These are phyloP conservation scores for Mimumesa dahlbomi DNA, from an alignment of 2,888 invertebrate species.

Conservation along the genomic window DNA sequence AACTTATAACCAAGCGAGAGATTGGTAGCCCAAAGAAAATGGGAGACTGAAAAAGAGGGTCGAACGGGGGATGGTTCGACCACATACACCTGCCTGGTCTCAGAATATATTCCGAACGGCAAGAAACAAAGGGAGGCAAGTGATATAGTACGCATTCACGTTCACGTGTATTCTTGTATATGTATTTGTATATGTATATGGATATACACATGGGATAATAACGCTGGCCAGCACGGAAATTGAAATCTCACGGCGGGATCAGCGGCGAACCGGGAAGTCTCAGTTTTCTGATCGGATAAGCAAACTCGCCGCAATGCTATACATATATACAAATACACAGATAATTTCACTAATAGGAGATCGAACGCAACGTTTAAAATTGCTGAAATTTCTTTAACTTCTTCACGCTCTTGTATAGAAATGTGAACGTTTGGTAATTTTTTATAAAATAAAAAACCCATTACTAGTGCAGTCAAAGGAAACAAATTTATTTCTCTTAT, in stretches of 20 bases:
- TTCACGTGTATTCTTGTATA: too few relatives aligned
- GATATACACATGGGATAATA: conserved; percentile 23
- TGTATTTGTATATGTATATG: conserved; percentile 9
- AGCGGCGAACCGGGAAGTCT: conserved; percentile 17
- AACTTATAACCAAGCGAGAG: conserved; percentile 50
- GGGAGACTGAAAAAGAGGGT: conserved; percentile 14
- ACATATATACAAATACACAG: too few relatives aligned
- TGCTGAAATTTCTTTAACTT: too few relatives aligned
- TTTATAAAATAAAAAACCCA: too few relatives aligned
- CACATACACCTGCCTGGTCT: conserved; percentile 18
- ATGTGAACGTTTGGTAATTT: too few relatives aligned
- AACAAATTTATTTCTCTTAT: too few relatives aligned
- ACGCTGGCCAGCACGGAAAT: conserved; percentile 30
- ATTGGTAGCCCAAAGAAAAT: conserved; percentile 34
- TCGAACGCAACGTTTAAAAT: too few relatives aligned
- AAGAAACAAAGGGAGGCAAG: conserved; percentile 57
- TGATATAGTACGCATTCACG: conserved; percentile 19
- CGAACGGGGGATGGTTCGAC: conserved; percentile 16
- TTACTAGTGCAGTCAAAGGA: too few relatives aligned
- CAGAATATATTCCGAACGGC: conserved; percentile 18
- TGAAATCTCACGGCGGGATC: conserved; percentile 34
- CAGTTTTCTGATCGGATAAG: conserved; percentile 36
- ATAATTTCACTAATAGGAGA: too few relatives aligned
- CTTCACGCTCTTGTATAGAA: too few relatives aligned
- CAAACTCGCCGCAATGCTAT: too few relatives aligned